Evolutionary conservation across 2,797 vertebrate genomes (phyloP).

Genomic region (Lepus townsendii): DNA sequence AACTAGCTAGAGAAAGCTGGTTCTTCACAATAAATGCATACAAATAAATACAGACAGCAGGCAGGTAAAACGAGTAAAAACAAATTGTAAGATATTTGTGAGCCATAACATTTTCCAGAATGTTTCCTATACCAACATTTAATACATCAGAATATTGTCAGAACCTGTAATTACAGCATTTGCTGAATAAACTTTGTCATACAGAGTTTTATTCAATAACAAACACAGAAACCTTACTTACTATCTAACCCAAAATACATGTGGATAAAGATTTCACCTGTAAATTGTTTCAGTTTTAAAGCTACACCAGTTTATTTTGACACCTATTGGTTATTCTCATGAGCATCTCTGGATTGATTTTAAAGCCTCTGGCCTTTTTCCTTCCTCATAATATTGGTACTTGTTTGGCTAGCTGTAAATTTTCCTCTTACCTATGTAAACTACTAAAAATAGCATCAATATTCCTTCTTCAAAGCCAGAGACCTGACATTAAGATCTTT

Average conservation of each 20-base stretch:
- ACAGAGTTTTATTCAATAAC: neutral
- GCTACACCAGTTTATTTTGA: neutral
- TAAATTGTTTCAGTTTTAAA: slow-evolving; percentile 42
- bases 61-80: neutral
- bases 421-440: neutral
- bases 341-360: slow-evolving; percentile 2
- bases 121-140: slow-evolving; percentile 18
- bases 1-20: neutral
- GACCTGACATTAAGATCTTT: slow-evolving; percentile 13
- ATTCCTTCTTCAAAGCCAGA: slow-evolving; percentile 53
- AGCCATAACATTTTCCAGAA: slow-evolving; percentile 20
- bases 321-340: slow-evolving; percentile 4
- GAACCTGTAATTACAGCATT: neutral
- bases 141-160: slow-evolving; percentile 48
- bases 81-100: neutral
- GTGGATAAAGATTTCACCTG: neutral
- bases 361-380: neutral
- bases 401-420: neutral
- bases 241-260: slow-evolving; percentile 11
- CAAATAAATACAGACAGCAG: slow-evolving; percentile 43
- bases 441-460: neutral
- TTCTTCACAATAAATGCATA: neutral
- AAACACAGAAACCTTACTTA: slow-evolving; percentile 5
- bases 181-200: neutral
- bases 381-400: neutral